Evolutionary conservation across 92 coral and sea anemone genomes (phyloP).

Genomic region (Palythoa grandiflora): DNA sequence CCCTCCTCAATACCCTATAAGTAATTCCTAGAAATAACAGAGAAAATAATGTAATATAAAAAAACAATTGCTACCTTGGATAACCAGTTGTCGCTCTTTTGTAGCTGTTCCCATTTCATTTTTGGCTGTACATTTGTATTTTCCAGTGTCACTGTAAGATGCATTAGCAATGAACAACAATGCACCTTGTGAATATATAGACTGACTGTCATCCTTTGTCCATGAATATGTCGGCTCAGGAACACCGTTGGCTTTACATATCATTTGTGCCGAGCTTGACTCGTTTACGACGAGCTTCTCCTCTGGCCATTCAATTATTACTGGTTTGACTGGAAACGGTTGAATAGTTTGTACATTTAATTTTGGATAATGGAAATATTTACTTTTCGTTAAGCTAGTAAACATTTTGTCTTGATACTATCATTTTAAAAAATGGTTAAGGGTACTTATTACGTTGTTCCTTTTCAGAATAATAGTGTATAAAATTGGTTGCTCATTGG

Average conservation of each 20-base stretch:
- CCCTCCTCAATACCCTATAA: too few species aligned
- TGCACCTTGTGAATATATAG: not conserved
- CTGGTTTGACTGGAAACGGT: constrained; percentile 58
- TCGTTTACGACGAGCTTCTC: constrained; percentile 53
- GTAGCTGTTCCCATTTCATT: constrained; percentile 64
- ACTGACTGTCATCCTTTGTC: constrained; percentile 45
- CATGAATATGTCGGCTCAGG: constrained; percentile 72
- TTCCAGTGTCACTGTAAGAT: constrained; percentile 69
- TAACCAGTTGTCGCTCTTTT: constrained; percentile 45
- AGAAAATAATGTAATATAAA: not conserved
- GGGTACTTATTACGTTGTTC: too few species aligned
- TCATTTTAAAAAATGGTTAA: too few species aligned
- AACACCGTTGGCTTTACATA: constrained; percentile 74
- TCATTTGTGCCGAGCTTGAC: constrained; percentile 55
- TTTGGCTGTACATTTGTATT: constrained; percentile 63
- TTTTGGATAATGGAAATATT: too few species aligned
- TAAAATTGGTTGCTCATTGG: too few species aligned
- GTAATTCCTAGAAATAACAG: too few species aligned
- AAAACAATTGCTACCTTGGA: constrained; percentile 62
- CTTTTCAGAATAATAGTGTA: too few species aligned
- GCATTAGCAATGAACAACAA: constrained; percentile 41
- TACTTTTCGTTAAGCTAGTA: too few species aligned
- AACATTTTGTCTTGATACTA: too few species aligned
- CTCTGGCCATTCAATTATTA: constrained; percentile 39
- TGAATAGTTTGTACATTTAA: too few species aligned